A percentile compares a stretch with the other conserved stretches of the same genome.
These are phyloP conservation scores for Kryptolebias ocellatus DNA, from an alignment of 2,797 vertebrate genomes.

Conservation along the genomic window DNA sequence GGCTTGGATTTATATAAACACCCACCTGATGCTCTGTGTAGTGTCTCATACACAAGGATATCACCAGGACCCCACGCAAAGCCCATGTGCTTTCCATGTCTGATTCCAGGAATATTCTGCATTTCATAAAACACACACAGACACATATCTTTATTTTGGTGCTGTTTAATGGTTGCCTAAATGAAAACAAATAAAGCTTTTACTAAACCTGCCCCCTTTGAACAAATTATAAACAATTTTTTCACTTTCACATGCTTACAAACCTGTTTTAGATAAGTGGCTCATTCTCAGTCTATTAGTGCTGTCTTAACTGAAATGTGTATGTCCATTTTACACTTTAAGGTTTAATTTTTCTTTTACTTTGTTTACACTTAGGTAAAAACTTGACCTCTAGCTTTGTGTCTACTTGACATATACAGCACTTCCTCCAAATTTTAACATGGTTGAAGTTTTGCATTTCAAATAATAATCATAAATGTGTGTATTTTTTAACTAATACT, in stretches of 20 bases:
- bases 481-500: neutral
- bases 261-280: neutral
- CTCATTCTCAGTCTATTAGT: neutral
- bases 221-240: too few species aligned
- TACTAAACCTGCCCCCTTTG: neutral
- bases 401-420: neutral
- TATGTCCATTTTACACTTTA: too few species aligned
- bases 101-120: slow-evolving; percentile 87
- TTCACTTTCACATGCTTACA: neutral
- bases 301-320: neutral
- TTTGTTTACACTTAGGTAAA: neutral
- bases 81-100: slow-evolving; percentile 85
- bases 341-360: too few species aligned
- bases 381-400: too few species aligned
- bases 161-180: neutral
- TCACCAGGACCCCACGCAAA: slow-evolving; percentile 95
- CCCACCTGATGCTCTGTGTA: slow-evolving; percentile 81
- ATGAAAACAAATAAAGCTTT: neutral
- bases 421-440: neutral
- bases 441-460: neutral
- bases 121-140: slow-evolving; percentile 8
- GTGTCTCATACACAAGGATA: slow-evolving; percentile 90
- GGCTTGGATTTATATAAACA: neutral
- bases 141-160: neutral
- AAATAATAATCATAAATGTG: neutral